Conservation (phyloP, 1,140 invertebrate species). For the Cyrtorhinus lividipennis region DNA sequence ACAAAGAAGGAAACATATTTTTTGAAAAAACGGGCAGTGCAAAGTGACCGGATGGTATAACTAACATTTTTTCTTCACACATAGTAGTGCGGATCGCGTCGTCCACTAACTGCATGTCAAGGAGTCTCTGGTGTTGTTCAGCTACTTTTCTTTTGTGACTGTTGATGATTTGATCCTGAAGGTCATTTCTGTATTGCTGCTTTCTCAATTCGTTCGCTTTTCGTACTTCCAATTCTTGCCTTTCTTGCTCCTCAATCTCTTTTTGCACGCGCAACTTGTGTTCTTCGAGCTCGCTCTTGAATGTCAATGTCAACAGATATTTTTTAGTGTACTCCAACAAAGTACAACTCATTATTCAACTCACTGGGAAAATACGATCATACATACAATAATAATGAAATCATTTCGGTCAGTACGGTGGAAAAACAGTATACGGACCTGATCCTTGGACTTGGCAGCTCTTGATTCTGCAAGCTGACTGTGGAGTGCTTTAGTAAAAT, state of each 20-base stretch:
- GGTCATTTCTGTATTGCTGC: constrained; percentile 12
- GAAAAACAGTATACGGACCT: too few relatives aligned
- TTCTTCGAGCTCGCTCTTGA: constrained; percentile 10
- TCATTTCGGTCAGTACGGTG: too few relatives aligned
- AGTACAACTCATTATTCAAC: too few relatives aligned
- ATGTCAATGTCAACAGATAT: too few relatives aligned
- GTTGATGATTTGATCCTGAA: constrained; percentile 20
- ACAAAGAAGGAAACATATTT: background rate
- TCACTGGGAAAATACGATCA: too few relatives aligned
- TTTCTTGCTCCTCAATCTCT: background rate
- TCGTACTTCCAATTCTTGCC: constrained; percentile 1
- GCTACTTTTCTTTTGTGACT: constrained; percentile 12
- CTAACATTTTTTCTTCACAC: constrained; percentile 21
- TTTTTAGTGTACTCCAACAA: too few relatives aligned
- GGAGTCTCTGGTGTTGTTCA: constrained; percentile 17
- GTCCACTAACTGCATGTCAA: constrained; percentile 22
- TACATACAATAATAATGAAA: too few relatives aligned
- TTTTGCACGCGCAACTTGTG: constrained; percentile 1
- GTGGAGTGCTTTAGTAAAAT: background rate
- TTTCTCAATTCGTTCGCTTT: background rate
- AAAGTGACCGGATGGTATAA: too few relatives aligned
- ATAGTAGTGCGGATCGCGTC: constrained; percentile 15
- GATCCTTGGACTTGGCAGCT: background rate
- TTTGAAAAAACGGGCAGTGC: background rate
- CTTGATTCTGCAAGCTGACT: constrained; percentile 6